These are phyloP conservation scores for Pelosia muscerda DNA, from an alignment of 2,888 invertebrate genomes.

Conservation along the genomic window DNA sequence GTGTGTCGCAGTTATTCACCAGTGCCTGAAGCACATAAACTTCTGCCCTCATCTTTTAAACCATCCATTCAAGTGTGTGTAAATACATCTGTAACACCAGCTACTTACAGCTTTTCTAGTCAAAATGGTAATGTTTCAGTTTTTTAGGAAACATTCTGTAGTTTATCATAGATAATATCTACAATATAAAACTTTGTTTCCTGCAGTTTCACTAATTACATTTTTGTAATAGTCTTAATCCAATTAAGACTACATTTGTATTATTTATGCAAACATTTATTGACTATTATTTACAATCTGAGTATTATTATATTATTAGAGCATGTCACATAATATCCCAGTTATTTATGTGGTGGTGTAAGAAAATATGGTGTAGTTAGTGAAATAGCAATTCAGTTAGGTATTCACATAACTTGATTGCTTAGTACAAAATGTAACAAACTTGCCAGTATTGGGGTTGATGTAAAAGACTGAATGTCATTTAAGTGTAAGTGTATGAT, in stretches of 20 bases:
- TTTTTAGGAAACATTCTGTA: conserved; percentile 59
- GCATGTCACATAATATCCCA: conserved; percentile 39
- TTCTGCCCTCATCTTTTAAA: conserved; percentile 83
- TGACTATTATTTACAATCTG: conserved; percentile 17
- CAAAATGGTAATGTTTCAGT: conserved; percentile 83
- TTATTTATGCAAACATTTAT: conserved; percentile 16
- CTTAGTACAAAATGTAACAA: conserved; percentile 86
- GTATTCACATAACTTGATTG: conserved; percentile 72
- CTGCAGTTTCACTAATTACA: conserved; percentile 79
- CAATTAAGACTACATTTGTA: conserved; percentile 18
- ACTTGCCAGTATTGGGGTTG: conserved; percentile 87
- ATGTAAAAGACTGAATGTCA: conserved; percentile 86
- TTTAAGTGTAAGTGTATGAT: conserved; percentile 71
- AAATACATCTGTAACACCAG: conserved; percentile 83
- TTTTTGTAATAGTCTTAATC: conserved; percentile 27
- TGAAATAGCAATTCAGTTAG: conserved; percentile 74
- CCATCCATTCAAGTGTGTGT: conserved; percentile 86
- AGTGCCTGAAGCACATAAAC: conserved; percentile 83
- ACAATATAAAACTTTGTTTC: conserved; percentile 49
- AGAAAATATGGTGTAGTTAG: conserved; percentile 63
- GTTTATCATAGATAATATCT: conserved; percentile 49
- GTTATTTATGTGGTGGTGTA: conserved; percentile 31
- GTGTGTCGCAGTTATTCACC: conserved; percentile 81
- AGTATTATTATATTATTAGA: conserved; percentile 29
- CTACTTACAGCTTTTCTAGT: conserved; percentile 87